phyloP scores from a whole-genome alignment of 2,797 vertebrate genomes.

The Gouania willdenowi region DNA sequence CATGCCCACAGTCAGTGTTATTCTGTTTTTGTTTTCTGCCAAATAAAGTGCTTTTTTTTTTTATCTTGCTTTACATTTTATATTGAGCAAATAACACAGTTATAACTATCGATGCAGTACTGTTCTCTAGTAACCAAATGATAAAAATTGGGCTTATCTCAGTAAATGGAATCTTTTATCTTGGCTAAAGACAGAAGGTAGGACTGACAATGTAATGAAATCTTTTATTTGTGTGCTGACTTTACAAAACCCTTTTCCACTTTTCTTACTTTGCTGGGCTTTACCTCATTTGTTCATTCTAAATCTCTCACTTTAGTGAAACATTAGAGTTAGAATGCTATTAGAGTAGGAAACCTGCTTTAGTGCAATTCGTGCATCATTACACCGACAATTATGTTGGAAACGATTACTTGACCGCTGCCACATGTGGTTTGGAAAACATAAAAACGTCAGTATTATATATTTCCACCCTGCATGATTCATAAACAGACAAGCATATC shows the following conservation, averaged over 20 bases:
- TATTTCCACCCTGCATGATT: slow-evolving; percentile 20
- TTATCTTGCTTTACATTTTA: too few species aligned
- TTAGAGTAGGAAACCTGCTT: slow-evolving; percentile 21
- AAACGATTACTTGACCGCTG: slow-evolving; percentile 37
- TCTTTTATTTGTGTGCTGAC: not conserved
- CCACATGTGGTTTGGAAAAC: slow-evolving; percentile 31
- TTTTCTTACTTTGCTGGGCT: slow-evolving; percentile 17
- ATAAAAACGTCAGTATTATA: slow-evolving; percentile 12
- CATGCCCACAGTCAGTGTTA: too few species aligned
- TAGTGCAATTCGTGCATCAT: slow-evolving; percentile 27
- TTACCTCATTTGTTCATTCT: slow-evolving; percentile 5
- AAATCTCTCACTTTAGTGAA: not conserved
- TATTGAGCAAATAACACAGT: too few species aligned
- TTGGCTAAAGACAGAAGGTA: too few species aligned
- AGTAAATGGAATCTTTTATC: too few species aligned
- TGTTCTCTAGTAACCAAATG: too few species aligned
- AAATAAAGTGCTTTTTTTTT: too few species aligned
- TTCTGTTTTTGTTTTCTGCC: too few species aligned
- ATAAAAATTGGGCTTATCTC: too few species aligned
- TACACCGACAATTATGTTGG: slow-evolving; percentile 32
- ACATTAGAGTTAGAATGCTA: slow-evolving; percentile 2
- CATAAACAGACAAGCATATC: slow-evolving; percentile 18
- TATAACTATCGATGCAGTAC: too few species aligned
- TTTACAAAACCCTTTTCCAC: slow-evolving; percentile 1
- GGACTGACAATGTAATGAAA: too few species aligned